Conservation (phyloP, 2,888 invertebrate species). For the Operophtera brumata region DNA sequence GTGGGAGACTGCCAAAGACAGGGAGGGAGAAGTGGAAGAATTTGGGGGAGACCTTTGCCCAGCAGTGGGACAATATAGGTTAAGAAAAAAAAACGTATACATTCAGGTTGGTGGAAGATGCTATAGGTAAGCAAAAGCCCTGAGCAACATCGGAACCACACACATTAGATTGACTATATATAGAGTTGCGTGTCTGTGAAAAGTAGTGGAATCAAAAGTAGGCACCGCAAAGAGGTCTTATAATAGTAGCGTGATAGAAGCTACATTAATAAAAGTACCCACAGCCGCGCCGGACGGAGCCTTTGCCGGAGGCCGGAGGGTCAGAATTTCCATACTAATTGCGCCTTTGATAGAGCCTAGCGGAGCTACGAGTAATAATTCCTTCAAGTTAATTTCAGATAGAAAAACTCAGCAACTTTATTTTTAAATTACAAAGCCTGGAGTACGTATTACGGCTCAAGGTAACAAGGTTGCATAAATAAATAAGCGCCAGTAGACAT, state of each 20-base stretch:
- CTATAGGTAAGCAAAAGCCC: not conserved
- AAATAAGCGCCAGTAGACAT: no score
- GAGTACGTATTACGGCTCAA: not conserved
- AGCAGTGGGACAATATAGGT: no score
- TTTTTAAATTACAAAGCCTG: not conserved
- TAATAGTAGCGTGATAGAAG: conserved; percentile 14
- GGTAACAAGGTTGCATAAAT: no score
- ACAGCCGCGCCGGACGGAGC: not conserved
- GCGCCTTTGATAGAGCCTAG: conserved; percentile 27
- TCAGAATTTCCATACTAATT: conserved; percentile 42
- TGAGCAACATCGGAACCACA: not conserved
- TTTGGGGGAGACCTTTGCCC: no score
- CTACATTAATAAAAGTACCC: conserved; percentile 14
- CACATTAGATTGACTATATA: no score
- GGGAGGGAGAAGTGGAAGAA: no score
- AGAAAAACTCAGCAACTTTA: conserved; percentile 9
- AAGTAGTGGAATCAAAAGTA: not conserved
- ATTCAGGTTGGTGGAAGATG: not conserved
- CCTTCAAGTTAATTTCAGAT: conserved; percentile 26
- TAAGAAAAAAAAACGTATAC: no score
- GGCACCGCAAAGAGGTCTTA: not conserved
- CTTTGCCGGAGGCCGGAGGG: conserved; percentile 22
- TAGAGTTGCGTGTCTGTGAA: not conserved
- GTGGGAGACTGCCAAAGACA: no score
- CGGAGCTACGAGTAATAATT: conserved; percentile 29